Percentiles rank a stretch among this genome's conserved stretches.
Conservation (phyloP, 1,140 invertebrate species). For the Drosophila tristis region DNA sequence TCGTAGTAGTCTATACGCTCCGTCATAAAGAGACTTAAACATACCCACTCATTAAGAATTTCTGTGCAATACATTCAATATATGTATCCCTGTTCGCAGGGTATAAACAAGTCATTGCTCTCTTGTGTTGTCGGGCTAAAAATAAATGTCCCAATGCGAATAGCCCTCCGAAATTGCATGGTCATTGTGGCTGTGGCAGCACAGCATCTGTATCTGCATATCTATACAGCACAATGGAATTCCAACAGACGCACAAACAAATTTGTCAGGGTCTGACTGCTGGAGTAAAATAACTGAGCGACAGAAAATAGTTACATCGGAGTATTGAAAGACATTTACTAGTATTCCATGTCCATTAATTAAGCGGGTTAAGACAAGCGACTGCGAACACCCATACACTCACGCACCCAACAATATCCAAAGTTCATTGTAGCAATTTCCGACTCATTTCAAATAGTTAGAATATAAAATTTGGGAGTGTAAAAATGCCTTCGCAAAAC, state of each 20-base stretch:
- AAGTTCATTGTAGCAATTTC: slow-evolving; percentile 34
- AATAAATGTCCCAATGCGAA: slow-evolving; percentile 48
- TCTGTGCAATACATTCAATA: not conserved
- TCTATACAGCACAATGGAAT: slow-evolving; percentile 31
- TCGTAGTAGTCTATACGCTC: too few relatives aligned
- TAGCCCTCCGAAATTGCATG: slow-evolving; percentile 26
- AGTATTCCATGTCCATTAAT: slow-evolving; percentile 28
- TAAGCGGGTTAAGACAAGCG: slow-evolving; percentile 20
- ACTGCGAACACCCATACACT: not conserved
- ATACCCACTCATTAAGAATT: too few relatives aligned
- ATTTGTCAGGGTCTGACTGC: slow-evolving; percentile 20
- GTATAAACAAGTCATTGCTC: slow-evolving; percentile 31
- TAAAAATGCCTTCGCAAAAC: too few relatives aligned
- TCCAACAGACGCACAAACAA: slow-evolving; percentile 25
- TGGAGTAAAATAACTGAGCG: slow-evolving; percentile 39
- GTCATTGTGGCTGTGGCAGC: slow-evolving; percentile 27
- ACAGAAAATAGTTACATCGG: slow-evolving; percentile 30
- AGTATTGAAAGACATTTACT: slow-evolving; percentile 18
- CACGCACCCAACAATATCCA: not conserved
- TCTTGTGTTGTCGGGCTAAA: slow-evolving; percentile 16
- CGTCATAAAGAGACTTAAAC: too few relatives aligned
- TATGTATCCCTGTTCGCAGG: not conserved
- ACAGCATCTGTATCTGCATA: slow-evolving; percentile 5
- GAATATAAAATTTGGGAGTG: not conserved
- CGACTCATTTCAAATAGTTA: slow-evolving; percentile 25